Base-by-base conservation (phyloP, 2,797 vertebrate species). In the Paramormyrops hopkinsi region DNA sequence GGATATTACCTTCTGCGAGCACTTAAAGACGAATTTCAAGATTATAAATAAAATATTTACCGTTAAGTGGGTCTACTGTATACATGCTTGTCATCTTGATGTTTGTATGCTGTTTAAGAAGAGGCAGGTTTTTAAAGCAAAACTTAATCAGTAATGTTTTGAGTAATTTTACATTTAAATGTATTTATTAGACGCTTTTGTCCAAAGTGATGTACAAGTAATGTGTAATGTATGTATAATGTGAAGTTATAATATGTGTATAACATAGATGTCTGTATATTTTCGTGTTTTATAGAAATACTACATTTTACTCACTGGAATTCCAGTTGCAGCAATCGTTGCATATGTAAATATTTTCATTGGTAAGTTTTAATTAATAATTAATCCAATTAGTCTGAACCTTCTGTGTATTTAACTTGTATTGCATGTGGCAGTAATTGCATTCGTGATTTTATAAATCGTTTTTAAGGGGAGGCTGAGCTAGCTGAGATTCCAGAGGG, bases 401-500 rank as follows among this genome's bases (percentile, higher is more conserved):
- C 12, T 14, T 12, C n/a, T 12, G 2, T 50, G 9, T 54, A 19
- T 41, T 82, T 56, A 12, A 41, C 12, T 85, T 5, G 19, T 59
- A 48, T 41, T 12, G 8, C 41, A 83, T 50, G 50, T 33, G 44
- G 11, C 37, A 83, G 22, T 50, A 33, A 2, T 73, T 82, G 11
- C 84, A 9, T 88, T 89, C 90, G 11, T 88, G 19, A 86, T 92
- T 11, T 25, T 87, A 91, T 22, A 91, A 51, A 90, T 88, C 17
- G n/a, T 46, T 33, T 56, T 92, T 82, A 89, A 93, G 99, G 99
- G 93, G 96, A 98, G 91, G 97, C 98, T 89, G 96, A 99, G 92
- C 95, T 99, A 92, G 96, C 93, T 88, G 98, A 99, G 92, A 96
- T 94, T 90, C 98, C 99, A 2, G 98, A 99, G 92, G 97, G 90